These are phyloP conservation scores for Eretmodus cyanostictus DNA, from an alignment of 2,113 vertebrate genomes.

Conservation along the genomic window DNA sequence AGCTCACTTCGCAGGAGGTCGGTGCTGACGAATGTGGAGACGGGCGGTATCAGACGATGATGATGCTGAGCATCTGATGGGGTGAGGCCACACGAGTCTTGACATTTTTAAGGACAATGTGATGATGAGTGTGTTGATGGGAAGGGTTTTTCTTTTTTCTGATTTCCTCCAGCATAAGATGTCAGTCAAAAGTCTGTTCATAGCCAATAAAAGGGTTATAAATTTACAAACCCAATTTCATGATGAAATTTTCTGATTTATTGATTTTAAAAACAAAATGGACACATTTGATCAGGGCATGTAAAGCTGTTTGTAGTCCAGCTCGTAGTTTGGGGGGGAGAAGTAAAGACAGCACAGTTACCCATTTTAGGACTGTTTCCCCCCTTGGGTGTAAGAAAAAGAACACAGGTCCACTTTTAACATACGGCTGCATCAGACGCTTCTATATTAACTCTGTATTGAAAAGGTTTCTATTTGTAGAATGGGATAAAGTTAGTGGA, in stretches of 20 bases:
- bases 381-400: not conserved
- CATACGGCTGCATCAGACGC: not conserved
- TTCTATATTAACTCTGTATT: slow-evolving; percentile 5
- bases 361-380: slow-evolving; percentile 12
- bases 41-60: slow-evolving; percentile 3
- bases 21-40: slow-evolving; percentile 3
- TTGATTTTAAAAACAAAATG: not conserved
- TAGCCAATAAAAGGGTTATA: not conserved
- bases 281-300: not conserved
- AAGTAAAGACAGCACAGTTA: not conserved
- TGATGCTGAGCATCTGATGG: not conserved
- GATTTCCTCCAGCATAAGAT: not conserved
- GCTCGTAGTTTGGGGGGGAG: not conserved
- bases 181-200: not conserved
- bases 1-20: not conserved
- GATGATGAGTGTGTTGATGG: not conserved
- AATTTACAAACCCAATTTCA: not conserved
- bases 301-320: not conserved
- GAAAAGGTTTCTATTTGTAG: slow-evolving; percentile 3
- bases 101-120: slow-evolving; percentile 14
- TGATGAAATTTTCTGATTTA: not conserved
- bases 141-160: not conserved
- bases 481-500: not conserved
- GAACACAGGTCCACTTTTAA: slow-evolving; percentile 9
- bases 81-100: not conserved